Base-by-base conservation (phyloP, 2,113 vertebrate genomes). In the Callocephalon fimbriatum region DNA sequence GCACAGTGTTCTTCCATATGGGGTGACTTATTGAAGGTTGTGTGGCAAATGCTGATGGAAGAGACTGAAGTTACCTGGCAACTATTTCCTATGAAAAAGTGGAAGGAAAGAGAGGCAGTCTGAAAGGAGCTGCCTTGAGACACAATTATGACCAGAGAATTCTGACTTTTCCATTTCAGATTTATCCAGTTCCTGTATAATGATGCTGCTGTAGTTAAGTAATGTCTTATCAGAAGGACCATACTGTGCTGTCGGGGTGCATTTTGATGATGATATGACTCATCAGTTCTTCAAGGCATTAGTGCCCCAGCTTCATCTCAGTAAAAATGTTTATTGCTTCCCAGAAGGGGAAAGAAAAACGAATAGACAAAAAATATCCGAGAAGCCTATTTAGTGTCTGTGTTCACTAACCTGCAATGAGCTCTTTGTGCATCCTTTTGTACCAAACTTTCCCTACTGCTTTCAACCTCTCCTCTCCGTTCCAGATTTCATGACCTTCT, bases 231-330 rank as follows among this genome's bases (percentile, higher is more conserved):
- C 79, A 61, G 53, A 75, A 79, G 9, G 58, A 76, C 68, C 23
- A 20, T 38, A 29, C 70, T 92, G 45, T 92, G 79, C 86, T 90
- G 50, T 80, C 78, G 77, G 67, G 72, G 65, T 73, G 32, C 63
- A 23, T 80, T 90, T 73, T 59, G 82, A 59, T 91, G 54, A 27
- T 86, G 62, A 47, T 66, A 20, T 92, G 78, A 94, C 75, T 93
- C 82, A 94, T 51, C 74, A 67, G 23, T 74, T 96, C 47, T 89
- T 83, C 32, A 88, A 90, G 79, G 51, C 86, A 88, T 91, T 94
- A 94, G 67, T 88, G 68, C 44, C 32, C 32, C 38, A 90, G n/a
- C 68, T 88, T 95, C 35, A 77, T 61, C 54, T 86, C 72, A 20
- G 51, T 88, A 80, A 94, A 93, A 90, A 63, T 37, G 16, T 25